Evolutionary conservation across 2,113 vertebrate species (phyloP), one percentile per base, ranked within the genome.

Genomic region (Ophthalmolycus amberensis): DNA sequence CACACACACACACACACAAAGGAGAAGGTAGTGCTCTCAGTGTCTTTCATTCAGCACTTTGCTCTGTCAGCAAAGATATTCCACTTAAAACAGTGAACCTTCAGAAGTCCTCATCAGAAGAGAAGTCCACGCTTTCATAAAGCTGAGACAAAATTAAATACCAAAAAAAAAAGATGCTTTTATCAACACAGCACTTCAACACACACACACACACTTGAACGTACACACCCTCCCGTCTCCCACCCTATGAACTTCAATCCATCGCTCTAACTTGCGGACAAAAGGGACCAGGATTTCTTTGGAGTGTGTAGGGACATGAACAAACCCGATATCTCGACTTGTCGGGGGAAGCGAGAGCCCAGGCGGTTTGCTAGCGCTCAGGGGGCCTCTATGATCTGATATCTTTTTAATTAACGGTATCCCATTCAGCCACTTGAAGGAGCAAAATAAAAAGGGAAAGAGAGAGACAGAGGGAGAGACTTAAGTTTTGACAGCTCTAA

Each of bases 361-460:
- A 81, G 90, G 88, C 88, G 80, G 76, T 71, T 85, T 59, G 12
- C 60, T 75, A 71, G 90, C 63, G 93, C 95, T 95, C 94, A 88
- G 90, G 95, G 94, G 94, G 90, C 85, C 90, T 75, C 89, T 91
- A 83, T 92, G 92, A 95, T 96, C 94, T 95, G 95, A 95, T 96
- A 95, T 95, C 93, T 95, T 96, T 95, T 96, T 96, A 96, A 96
- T 96, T 96, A 96, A 95, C 88, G 88, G 89, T 94, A 95, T 94
- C 95, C 95, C 89, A 94, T 95, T 96, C 94, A 95, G 91, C 91
- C 93, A 93, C 95, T 95, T 95, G 94, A 94, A 94, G 93, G 89
- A 93, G 88, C 90, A 90, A 91, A 91, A 91, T 90, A 91, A 94
- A 94, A 89, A 91, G 80, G 83, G 83, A 88, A 88, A 88, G 85